Evolutionary conservation across 2,113 vertebrate genomes (phyloP).

Genomic region (Athene noctua): DNA sequence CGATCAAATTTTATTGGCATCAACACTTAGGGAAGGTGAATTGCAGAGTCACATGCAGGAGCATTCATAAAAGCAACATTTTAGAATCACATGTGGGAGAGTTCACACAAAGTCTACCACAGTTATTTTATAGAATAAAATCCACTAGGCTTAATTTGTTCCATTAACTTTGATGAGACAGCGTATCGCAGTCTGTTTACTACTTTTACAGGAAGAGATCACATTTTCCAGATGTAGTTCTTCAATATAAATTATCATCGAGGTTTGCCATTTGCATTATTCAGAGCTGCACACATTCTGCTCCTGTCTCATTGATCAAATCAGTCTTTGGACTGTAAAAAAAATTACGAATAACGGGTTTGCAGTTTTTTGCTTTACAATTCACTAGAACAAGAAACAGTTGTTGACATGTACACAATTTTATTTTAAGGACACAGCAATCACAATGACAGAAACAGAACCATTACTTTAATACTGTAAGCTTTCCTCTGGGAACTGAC

Average conservation of each 20-base stretch:
- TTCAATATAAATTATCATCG: not conserved
- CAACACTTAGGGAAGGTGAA: not conserved
- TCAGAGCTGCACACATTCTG: not conserved
- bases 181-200: not conserved
- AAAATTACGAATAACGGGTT: not conserved
- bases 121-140: not conserved
- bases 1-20: slow-evolving; percentile 25
- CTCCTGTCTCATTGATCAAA: slow-evolving; percentile 18
- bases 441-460: slow-evolving; percentile 67
- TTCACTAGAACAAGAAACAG: slow-evolving; percentile 59
- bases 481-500: slow-evolving; percentile 64
- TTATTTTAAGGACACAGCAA: slow-evolving; percentile 79
- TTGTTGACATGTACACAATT: slow-evolving; percentile 62
- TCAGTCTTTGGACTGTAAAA: slow-evolving; percentile 33
- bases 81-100: not conserved
- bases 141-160: not conserved
- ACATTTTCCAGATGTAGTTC: slow-evolving; percentile 21
- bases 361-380: slow-evolving; percentile 19
- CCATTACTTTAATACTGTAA: slow-evolving; percentile 68
- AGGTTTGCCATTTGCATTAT: not conserved
- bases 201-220: not conserved
- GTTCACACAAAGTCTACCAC: slow-evolving; percentile 23
- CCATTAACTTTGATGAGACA: not conserved
- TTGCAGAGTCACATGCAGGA: slow-evolving; percentile 34
- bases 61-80: slow-evolving; percentile 38